Evolutionary conservation across 2,113 vertebrate species (phyloP), one percentile per base, ranked within the genome.

Genomic region (Guaruba guarouba): DNA sequence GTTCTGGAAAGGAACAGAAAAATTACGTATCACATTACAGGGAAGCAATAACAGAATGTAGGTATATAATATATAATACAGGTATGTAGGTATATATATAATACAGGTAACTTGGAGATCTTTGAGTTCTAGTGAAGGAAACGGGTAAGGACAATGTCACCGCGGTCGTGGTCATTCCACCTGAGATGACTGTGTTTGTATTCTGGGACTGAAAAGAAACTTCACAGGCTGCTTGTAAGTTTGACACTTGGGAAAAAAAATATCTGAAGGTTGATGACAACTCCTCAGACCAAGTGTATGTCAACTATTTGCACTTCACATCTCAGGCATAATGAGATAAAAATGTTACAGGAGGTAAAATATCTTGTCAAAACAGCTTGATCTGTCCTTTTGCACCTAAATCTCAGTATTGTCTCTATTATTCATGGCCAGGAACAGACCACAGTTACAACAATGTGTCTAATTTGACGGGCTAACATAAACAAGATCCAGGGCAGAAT

Each of bases 321-420:
- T 82, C 83, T 78, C 54, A 77, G 54, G 51, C 43, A 33, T 46
- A 70, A 54, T 0, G 0, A 75, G 39, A 52, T 24, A 76, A 83
- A 94, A 96, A 88, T 61, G 44, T 74, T 82, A 31, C 78, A 77
- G 43, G 39, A 77, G 35, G 43, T 46, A 86, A 92, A 93, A 86
- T 75, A 61, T 15, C 80, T 88, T 81, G 51, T 67, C 25, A 79
- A 91, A 90, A 66, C 62, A 91, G 35, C 77, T 61, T 79, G 28
- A 63, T 82, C 11, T 91, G 31, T 86, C 15, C 11, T 78, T 93
- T 91, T 94, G 15, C 61, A 76, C 44, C 18, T 68, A 54, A 87
- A 82, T 54, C 54, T 85, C 49, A 33, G 5, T 46, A 41, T 59
- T 80, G 25, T 41, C 57, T 77, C 0, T 66, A 49, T 82, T 78